Evolutionary conservation across 2,888 invertebrate species (phyloP).

Genomic region (Notodonta dromedarius): DNA sequence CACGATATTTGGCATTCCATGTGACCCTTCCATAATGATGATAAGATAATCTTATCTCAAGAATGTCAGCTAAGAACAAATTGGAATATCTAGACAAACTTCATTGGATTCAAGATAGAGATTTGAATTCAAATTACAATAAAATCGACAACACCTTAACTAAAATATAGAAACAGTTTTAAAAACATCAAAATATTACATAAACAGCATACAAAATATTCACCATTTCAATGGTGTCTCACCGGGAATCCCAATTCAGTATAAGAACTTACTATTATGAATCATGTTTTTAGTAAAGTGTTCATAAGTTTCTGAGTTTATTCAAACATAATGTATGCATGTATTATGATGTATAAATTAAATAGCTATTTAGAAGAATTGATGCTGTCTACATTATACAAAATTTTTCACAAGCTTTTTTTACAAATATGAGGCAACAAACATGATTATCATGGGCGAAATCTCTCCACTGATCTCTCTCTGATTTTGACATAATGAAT

Average conservation of each 20-base stretch:
- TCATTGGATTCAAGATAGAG: slow-evolving; percentile 16
- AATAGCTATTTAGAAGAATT: not conserved
- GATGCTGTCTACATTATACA: too few species aligned
- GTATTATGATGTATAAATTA: not conserved
- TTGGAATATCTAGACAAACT: slow-evolving; percentile 13
- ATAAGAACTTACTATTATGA: not conserved
- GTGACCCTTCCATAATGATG: slow-evolving; percentile 13
- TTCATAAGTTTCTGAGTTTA: not conserved
- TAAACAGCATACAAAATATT: not conserved
- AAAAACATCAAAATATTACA: not conserved
- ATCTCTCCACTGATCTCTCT: too few species aligned
- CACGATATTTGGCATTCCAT: slow-evolving; percentile 21
- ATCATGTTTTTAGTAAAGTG: not conserved
- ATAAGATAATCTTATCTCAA: slow-evolving; percentile 1
- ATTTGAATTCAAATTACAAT: slow-evolving; percentile 32
- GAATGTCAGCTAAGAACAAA: not conserved
- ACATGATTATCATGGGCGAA: too few species aligned
- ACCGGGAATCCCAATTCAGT: not conserved
- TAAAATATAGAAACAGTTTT: slow-evolving; percentile 48
- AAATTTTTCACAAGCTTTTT: too few species aligned
- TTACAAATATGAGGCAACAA: too few species aligned
- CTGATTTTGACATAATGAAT: too few species aligned
- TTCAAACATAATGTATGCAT: not conserved
- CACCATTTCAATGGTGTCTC: not conserved
- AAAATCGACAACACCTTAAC: slow-evolving; percentile 83